phyloP scores from a whole-genome alignment of 2,888 invertebrate genomes.

The Gari tellinella region DNA sequence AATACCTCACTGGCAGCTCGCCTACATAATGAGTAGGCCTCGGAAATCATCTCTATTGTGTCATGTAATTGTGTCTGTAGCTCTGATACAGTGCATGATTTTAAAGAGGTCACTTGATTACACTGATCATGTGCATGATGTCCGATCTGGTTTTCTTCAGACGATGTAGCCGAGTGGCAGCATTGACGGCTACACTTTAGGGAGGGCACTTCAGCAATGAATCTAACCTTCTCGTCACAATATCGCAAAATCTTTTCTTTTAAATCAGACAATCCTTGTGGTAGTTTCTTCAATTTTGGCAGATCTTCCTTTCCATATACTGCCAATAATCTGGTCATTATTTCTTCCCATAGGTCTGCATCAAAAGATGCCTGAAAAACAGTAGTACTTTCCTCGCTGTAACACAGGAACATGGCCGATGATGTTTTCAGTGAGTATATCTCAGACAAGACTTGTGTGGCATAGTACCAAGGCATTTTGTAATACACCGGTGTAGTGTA shows the following conservation, averaged over 20 bases:
- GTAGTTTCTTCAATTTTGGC: slow-evolving; percentile 7
- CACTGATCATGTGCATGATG: neutral
- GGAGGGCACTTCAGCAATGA: slow-evolving; percentile 32
- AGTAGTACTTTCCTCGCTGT: slow-evolving; percentile 30
- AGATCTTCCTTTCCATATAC: neutral
- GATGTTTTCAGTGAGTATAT: slow-evolving; percentile 30
- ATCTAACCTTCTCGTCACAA: slow-evolving; percentile 7
- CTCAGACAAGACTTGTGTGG: slow-evolving; percentile 31
- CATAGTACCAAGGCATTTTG: slow-evolving; percentile 33
- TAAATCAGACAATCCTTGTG: neutral
- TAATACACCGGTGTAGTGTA: slow-evolving; percentile 16
- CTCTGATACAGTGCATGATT: too few relatives aligned
- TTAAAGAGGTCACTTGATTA: neutral
- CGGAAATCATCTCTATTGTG: too few relatives aligned
- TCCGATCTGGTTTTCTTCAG: slow-evolving; percentile 6
- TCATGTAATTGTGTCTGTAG: too few relatives aligned
- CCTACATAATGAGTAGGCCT: neutral
- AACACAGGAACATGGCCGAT: slow-evolving; percentile 23
- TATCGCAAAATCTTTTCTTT: slow-evolving; percentile 5
- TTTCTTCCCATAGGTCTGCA: slow-evolving; percentile 1
- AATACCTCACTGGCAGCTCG: slow-evolving; percentile 35
- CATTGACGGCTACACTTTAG: too few relatives aligned
- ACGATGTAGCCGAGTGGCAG: too few relatives aligned
- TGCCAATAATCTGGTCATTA: neutral
- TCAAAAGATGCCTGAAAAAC: slow-evolving; percentile 14